phyloP scores from a whole-genome alignment of 2,797 vertebrate genomes.

The Phylloscopus collybita region DNA sequence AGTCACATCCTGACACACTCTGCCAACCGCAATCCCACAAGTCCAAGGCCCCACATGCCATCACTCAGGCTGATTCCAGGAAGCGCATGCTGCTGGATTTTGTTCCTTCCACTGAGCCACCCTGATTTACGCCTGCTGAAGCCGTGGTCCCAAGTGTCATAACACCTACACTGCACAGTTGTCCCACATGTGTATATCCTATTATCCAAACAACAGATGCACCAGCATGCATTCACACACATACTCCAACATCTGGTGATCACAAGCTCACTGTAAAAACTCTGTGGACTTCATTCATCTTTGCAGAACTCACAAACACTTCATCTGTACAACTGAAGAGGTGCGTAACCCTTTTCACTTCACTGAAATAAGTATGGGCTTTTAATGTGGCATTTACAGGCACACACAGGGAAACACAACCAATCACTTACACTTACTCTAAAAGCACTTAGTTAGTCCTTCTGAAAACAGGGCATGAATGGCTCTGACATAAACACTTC shows the following conservation, averaged over 20 bases:
- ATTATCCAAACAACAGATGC: conserved; percentile 21
- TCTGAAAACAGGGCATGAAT: background rate
- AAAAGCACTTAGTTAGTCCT: background rate
- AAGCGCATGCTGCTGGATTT: background rate
- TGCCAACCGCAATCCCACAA: background rate
- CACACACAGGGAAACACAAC: background rate
- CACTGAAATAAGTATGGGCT: background rate
- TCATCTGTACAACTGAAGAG: conserved; percentile 32
- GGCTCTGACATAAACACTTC: background rate
- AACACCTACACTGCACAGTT: conserved; percentile 22
- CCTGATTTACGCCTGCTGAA: background rate
- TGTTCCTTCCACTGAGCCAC: conserved; percentile 7
- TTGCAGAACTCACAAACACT: conserved; percentile 36
- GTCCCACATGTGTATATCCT: background rate
- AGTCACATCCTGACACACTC: conserved; percentile 15
- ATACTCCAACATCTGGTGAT: conserved; percentile 7
- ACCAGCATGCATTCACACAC: background rate
- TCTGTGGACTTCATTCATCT: conserved; percentile 11
- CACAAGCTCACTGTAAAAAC: background rate
- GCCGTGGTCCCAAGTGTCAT: background rate
- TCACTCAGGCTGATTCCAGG: background rate
- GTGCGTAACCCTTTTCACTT: conserved; percentile 4
- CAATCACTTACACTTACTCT: background rate
- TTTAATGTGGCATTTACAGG: background rate
- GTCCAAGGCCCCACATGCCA: background rate